A percentile compares a stretch with the other conserved stretches of the same genome.
These are phyloP conservation scores for Bos taurus DNA, from an alignment of 2,113 vertebrate genomes.

Conservation along the genomic window ARS-UCD2.0 NC_037330.1:18059501-18060000, in stretches of 20 bases:
- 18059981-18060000: background rate
- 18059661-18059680: background rate
- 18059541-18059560: background rate
- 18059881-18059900: background rate
- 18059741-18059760: background rate
- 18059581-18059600: fast-evolving
- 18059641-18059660: background rate
- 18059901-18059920: background rate
- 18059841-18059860: background rate
- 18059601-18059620: fast-evolving
- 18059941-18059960: background rate
- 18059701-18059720: background rate
- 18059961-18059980: background rate
- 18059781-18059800: background rate
- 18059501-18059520: background rate
- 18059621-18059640: background rate
- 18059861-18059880: background rate
- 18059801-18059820: background rate
- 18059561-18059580: background rate
- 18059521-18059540: background rate
- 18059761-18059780: background rate
- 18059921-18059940: background rate
- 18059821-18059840: background rate
- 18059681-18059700: background rate
- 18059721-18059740: background rate